These are phyloP conservation scores for Hypanus sabinus DNA, from an alignment of 2,113 vertebrate genomes.

Conservation along the genomic window DNA sequence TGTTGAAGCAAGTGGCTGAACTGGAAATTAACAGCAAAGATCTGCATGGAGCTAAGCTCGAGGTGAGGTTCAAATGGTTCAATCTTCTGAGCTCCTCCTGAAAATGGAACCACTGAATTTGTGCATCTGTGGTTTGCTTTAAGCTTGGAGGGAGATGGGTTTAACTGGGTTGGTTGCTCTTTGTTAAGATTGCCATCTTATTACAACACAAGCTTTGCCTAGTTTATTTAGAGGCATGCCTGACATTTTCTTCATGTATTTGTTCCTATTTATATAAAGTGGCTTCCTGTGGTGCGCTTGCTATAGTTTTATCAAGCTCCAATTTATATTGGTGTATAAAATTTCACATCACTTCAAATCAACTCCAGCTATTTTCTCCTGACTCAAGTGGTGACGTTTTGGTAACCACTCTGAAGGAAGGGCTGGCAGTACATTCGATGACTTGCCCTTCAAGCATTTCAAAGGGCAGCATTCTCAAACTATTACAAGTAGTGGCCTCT, in stretches of 20 bases:
- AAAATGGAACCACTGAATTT: neutral
- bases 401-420: neutral
- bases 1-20: slow-evolving; percentile 46
- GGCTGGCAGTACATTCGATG: neutral
- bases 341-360: too few relatives aligned
- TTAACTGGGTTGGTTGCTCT: neutral
- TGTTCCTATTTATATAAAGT: neutral
- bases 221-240: too few relatives aligned
- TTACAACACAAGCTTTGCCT: neutral
- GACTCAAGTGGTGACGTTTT: too few relatives aligned
- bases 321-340: too few relatives aligned
- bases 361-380: too few relatives aligned
- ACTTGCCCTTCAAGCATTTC: neutral
- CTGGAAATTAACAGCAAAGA: slow-evolving; percentile 41
- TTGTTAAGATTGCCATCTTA: neutral
- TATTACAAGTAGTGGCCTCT: too few relatives aligned
- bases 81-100: neutral
- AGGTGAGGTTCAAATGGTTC: slow-evolving; percentile 51
- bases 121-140: neutral
- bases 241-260: too few relatives aligned
- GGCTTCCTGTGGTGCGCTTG: too few relatives aligned
- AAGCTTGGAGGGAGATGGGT: neutral
- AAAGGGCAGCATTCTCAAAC: neutral
- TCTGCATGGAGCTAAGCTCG: slow-evolving; percentile 47
- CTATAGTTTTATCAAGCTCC: too few relatives aligned